Evolutionary conservation across 2,113 vertebrate species (phyloP).

Genomic region (Cyphomyrus plagiostoma): DNA sequence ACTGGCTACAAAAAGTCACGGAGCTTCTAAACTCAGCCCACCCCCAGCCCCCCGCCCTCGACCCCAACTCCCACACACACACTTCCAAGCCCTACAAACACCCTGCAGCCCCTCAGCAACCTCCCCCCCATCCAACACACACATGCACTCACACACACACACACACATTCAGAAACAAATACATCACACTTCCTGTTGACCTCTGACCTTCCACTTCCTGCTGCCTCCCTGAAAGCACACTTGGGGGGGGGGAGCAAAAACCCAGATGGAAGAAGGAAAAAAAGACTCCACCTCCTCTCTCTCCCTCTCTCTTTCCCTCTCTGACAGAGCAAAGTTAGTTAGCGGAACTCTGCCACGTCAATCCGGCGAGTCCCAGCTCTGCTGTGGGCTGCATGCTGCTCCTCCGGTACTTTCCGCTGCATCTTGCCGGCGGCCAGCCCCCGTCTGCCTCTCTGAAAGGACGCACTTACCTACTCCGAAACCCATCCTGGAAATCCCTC

Average conservation of each 20-base stretch:
- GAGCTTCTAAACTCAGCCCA: constrained; percentile 59
- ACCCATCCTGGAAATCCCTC: background rate
- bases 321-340: constrained; percentile 58
- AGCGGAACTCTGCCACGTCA: constrained; percentile 87
- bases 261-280: constrained; percentile 34
- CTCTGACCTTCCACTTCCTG: constrained; percentile 77
- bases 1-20: constrained; percentile 66
- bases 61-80: constrained; percentile 28
- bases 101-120: constrained; percentile 37
- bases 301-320: constrained; percentile 62
- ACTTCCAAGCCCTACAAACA: constrained; percentile 39
- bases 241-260: constrained; percentile 13
- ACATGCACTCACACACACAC: background rate
- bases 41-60: constrained; percentile 48
- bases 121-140: background rate
- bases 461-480: background rate
- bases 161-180: constrained; percentile 54
- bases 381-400: constrained; percentile 13
- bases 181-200: constrained; percentile 75
- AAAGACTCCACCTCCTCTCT: constrained; percentile 63
- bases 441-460: background rate
- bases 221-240: constrained; percentile 47
- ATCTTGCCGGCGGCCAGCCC: background rate
- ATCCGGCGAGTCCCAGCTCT: constrained; percentile 47
- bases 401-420: background rate